Base-by-base conservation (phyloP, 2,888 invertebrate species). In the Hirtodrosophila cameraria region DNA sequence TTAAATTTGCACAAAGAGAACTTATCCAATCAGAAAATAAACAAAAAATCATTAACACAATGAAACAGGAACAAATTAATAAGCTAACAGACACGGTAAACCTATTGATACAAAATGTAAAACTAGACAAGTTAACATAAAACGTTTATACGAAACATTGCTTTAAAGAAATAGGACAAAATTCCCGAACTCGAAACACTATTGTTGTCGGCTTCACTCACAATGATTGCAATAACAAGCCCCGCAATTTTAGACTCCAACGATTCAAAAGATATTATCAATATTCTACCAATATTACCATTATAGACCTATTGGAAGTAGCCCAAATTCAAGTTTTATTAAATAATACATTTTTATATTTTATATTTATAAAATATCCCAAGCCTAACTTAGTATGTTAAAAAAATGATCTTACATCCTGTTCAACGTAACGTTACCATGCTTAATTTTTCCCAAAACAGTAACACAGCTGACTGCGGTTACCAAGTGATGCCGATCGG, bases 331-430 rank as follows among this genome's bases (percentile, higher is more conserved):
- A n/a, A n/a, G 7, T 20, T 35, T 16, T 18, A 1, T 9, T 20
- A 20, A 7, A 28, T 5, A 35, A 42, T 43, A 36, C 28, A 8
- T 35, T 53, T 30, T 2, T 53, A 36, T 28, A 53, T 3, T 43
- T 49, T 31, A 8, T n/a, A n/a, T n/a, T 50, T 1, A 45, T 45
- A n/a, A n/a, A 33, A n/a, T 45, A 33, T 13, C 33, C 45, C 1
- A n/a, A 15, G 7, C 31, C 39, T 57, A 59, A 49, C 15, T 30
- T 66, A 66, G 61, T 54, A 35, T 68, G 62, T 54, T n/a, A 66
- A 53, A 28, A 63, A 59, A 25, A 25, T 64, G 13, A 42, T 15
- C 8, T 12, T 66, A 13, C 57, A 39, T 30, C 57, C 54, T 6
- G 70, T 66, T 35, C 41, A 57, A 15, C 63, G 62, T 35, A 63